phyloP scores from a whole-genome alignment of 2,797 vertebrate genomes.

The Luscinia megarhynchos region DNA sequence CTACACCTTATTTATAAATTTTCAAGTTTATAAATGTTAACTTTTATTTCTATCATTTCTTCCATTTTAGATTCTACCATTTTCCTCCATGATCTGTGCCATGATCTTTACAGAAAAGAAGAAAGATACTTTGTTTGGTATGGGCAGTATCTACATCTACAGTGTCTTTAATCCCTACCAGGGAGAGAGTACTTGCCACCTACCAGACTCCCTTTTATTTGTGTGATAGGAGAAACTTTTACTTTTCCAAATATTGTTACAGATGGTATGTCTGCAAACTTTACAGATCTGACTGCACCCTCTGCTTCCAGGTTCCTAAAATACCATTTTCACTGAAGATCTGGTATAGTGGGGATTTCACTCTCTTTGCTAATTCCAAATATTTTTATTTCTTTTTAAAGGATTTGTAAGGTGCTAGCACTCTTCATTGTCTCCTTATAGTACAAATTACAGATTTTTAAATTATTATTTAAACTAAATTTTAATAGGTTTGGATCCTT shows the following conservation, averaged over 20 bases:
- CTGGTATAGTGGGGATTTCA: not conserved
- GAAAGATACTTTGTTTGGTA: not conserved
- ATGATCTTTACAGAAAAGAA: not conserved
- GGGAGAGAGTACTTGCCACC: not conserved
- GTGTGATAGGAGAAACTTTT: not conserved
- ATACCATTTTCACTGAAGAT: not conserved
- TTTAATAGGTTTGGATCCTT: not conserved
- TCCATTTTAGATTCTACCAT: not conserved
- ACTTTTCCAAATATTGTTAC: not conserved
- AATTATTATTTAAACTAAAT: not conserved
- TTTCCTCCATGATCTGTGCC: not conserved
- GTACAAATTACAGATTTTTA: not conserved
- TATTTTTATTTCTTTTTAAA: not conserved
- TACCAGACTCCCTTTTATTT: not conserved
- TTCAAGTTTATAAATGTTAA: not conserved
- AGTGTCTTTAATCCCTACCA: not conserved
- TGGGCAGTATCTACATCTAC: not conserved
- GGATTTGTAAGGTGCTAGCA: not conserved
- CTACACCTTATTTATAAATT: not conserved
- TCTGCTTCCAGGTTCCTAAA: not conserved
- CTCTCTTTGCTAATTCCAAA: not conserved
- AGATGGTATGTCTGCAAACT: not conserved
- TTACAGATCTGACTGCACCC: not conserved
- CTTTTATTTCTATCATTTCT: not conserved
- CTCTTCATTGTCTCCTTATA: not conserved